Percentiles rank a stretch among this genome's conserved stretches.
Conservation (phyloP, 2,888 invertebrate species). For the Drosophila kuntzei region DNA sequence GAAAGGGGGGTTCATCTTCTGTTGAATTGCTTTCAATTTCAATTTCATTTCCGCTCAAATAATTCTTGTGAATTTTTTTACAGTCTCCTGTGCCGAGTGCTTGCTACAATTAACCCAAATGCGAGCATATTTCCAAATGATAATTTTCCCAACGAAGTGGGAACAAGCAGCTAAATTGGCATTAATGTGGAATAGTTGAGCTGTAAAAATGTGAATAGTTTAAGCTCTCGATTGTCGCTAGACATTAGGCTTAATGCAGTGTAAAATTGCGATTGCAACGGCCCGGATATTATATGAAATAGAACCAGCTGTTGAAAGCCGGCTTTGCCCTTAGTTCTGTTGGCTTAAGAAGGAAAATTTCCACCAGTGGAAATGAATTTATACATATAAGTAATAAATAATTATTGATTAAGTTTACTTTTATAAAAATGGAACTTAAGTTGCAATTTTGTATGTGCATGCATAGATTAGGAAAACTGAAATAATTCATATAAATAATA, state of each 20-base stretch:
- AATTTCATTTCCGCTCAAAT: conserved; percentile 66
- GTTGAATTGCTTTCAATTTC: conserved; percentile 51
- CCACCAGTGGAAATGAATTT: neutral
- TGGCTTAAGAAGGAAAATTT: neutral
- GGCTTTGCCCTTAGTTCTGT: neutral
- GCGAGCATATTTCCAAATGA: conserved; percentile 30
- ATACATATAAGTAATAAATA: too few relatives aligned
- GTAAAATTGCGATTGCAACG: conserved; percentile 17
- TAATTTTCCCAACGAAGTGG: conserved; percentile 15
- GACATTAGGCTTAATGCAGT: conserved; percentile 10
- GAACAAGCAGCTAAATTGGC: conserved; percentile 10
- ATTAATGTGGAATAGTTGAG: conserved; percentile 21
- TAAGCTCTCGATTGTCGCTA: conserved; percentile 1
- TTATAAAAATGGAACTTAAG: too few relatives aligned
- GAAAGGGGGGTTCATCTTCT: conserved; percentile 21
- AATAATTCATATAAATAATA: too few relatives aligned
- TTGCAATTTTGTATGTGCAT: too few relatives aligned
- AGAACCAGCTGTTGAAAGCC: neutral
- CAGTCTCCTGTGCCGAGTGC: conserved; percentile 13
- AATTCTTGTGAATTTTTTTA: conserved; percentile 42
- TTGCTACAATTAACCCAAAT: conserved; percentile 65
- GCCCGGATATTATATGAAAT: conserved; percentile 5
- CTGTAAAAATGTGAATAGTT: conserved; percentile 27
- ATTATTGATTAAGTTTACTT: too few relatives aligned
- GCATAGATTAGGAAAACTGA: too few relatives aligned